Percentiles rank a stretch among this genome's conserved stretches.
These are phyloP conservation scores for Colinus virginianus DNA, from an alignment of 2,113 vertebrate species.

Conservation along the genomic window DNA sequence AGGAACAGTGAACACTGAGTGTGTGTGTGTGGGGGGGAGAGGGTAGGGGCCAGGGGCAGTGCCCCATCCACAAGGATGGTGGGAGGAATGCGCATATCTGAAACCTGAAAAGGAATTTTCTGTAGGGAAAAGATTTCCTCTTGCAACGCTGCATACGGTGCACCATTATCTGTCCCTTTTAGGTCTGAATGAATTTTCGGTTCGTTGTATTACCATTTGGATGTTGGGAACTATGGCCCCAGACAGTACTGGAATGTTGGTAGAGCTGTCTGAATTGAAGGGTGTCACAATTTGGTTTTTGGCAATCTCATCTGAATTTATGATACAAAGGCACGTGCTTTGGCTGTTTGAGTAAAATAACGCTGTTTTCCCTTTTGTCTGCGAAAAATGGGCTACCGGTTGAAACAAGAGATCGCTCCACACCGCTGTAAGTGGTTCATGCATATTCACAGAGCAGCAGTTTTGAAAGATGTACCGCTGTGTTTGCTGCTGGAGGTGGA, in stretches of 20 bases:
- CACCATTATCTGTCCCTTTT: background rate
- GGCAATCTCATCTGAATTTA: background rate
- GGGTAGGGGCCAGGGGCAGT: background rate
- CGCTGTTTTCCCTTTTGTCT: background rate
- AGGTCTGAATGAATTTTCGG: background rate
- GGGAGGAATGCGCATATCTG: rapidly evolving
- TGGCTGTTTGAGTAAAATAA: background rate
- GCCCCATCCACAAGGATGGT: rapidly evolving
- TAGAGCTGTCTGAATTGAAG: background rate
- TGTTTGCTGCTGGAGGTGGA: conserved; percentile 40
- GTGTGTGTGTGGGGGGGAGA: too few species aligned
- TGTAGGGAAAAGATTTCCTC: rapidly evolving
- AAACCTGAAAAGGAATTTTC: background rate
- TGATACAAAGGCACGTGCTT: background rate
- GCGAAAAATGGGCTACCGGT: background rate
- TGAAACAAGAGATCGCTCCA: background rate
- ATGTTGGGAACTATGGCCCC: background rate
- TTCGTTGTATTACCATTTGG: background rate
- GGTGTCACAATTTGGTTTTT: background rate
- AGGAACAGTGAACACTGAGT: background rate
- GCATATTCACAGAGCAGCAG: conserved; percentile 27
- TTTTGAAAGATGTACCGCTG: conserved; percentile 8
- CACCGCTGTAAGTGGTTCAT: background rate
- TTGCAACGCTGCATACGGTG: rapidly evolving
- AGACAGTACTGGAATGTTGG: background rate